Evolutionary conservation across 2,888 invertebrate species (phyloP).

Genomic region (Loripinus fragilis): DNA sequence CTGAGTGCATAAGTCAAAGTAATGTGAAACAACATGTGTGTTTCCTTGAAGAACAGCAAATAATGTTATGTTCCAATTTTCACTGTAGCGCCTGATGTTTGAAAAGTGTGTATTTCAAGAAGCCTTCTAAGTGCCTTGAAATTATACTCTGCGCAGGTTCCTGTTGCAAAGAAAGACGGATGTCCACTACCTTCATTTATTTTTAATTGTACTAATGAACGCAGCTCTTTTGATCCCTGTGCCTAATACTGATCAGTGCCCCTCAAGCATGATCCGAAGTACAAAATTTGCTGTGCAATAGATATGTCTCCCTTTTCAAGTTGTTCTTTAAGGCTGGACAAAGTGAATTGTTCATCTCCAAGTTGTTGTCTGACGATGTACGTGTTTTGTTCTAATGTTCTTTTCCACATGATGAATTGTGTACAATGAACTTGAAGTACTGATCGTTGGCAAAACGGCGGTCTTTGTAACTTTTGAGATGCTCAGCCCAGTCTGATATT

Average conservation of each 20-base stretch:
- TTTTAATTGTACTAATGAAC: slow-evolving; percentile 13
- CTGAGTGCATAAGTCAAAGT: slow-evolving; percentile 23
- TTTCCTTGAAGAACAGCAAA: slow-evolving; percentile 44
- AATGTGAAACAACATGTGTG: slow-evolving; percentile 44
- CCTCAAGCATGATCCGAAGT: slow-evolving; percentile 15
- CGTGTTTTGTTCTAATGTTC: slow-evolving; percentile 33
- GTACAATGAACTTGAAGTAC: slow-evolving; percentile 44
- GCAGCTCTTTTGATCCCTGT: slow-evolving; percentile 13
- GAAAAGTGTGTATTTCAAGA: slow-evolving; percentile 38
- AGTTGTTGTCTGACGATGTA: slow-evolving; percentile 60
- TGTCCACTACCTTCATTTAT: slow-evolving; percentile 37
- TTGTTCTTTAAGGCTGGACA: slow-evolving; percentile 45
- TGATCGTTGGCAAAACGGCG: slow-evolving; percentile 49
- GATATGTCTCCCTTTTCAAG: slow-evolving; percentile 45
- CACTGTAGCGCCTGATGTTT: slow-evolving; percentile 37
- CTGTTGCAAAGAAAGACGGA: slow-evolving; percentile 60
- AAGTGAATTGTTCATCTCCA: slow-evolving; percentile 56
- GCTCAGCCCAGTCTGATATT: slow-evolving; percentile 35
- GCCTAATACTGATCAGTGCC: slow-evolving; percentile 16
- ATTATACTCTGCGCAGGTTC: slow-evolving; percentile 59
- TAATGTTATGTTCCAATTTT: slow-evolving; percentile 29
- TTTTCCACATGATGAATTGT: slow-evolving; percentile 49
- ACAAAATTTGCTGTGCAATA: slow-evolving; percentile 26
- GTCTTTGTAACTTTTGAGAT: slow-evolving; percentile 42
- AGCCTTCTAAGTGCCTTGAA: slow-evolving; percentile 53